phyloP scores from a whole-genome alignment of 2,797 vertebrate genomes.

The Scleropages formosus region DNA sequence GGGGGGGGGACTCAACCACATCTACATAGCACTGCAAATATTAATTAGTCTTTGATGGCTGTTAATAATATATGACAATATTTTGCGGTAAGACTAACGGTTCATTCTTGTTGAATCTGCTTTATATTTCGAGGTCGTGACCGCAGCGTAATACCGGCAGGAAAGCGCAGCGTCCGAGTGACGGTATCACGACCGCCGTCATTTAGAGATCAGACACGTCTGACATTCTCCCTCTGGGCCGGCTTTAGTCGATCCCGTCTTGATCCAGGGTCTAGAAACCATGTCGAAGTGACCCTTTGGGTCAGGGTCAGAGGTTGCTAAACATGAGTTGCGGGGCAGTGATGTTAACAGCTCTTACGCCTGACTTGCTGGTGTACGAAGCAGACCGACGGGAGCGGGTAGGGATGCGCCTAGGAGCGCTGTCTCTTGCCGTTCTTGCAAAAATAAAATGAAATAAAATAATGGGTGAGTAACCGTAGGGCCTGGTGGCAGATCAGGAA shows the following conservation, averaged over 20 bases:
- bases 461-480: constrained; percentile 65
- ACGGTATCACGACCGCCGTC: background rate
- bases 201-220: constrained; percentile 7
- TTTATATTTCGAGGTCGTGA: background rate
- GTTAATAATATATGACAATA: constrained; percentile 13
- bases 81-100: background rate
- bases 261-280: background rate
- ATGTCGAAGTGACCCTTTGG: constrained; percentile 32
- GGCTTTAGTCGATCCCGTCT: background rate
- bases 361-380: constrained; percentile 72
- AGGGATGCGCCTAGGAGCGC: constrained; percentile 69
- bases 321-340: too few species aligned
- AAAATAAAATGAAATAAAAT: constrained; percentile 67
- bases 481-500: constrained; percentile 87
- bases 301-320: constrained; percentile 67
- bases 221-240: constrained; percentile 1
- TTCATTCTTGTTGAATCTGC: background rate
- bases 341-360: too few species aligned
- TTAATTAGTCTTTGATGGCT: constrained; percentile 16
- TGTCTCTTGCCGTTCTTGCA: constrained; percentile 65
- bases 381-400: constrained; percentile 72
- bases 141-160: background rate
- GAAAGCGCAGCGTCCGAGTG: background rate
- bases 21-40: background rate
- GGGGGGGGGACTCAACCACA: too few species aligned